Conservation (phyloP, 35 echinoderm and acorn worm genomes). For the Holothuria glaberrima region DNA sequence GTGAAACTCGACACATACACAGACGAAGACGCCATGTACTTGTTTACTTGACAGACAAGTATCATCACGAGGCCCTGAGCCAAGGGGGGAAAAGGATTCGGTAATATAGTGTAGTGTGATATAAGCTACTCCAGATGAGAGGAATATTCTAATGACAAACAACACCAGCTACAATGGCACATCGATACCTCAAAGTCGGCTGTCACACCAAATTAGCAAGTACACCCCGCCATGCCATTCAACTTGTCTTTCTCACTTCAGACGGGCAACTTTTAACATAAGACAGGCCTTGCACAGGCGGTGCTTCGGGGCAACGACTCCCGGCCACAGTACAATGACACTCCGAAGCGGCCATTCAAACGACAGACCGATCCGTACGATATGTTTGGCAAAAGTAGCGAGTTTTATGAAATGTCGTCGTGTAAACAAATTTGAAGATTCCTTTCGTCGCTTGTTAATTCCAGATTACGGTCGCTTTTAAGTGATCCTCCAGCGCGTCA, state of each 20-base stretch:
- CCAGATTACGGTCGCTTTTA: no score
- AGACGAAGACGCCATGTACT: conserved; percentile 43
- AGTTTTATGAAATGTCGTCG: no score
- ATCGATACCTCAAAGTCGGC: conserved; percentile 36
- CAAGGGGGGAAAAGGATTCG: background rate
- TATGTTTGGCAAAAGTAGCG: no score
- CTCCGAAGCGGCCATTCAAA: background rate
- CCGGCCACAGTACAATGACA: conserved; percentile 22
- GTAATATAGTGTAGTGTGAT: background rate
- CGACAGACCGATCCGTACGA: no score
- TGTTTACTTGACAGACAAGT: conserved; percentile 53
- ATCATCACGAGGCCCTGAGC: background rate
- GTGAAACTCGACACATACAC: conserved; percentile 46
- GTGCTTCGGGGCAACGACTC: conserved; percentile 45
- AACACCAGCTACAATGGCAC: conserved; percentile 7
- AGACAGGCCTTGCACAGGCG: conserved; percentile 2
- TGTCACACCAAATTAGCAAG: conserved; percentile 35
- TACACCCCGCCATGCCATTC: conserved; percentile 45
- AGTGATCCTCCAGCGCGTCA: no score
- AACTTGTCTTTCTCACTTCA: conserved; percentile 32
- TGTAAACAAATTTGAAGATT: no score
- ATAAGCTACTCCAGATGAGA: conserved; percentile 19
- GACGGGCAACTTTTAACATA: conserved; percentile 21
- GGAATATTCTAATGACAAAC: conserved; percentile 14
- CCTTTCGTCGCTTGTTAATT: no score